Evolutionary conservation across 2,888 invertebrate species (phyloP).

Genomic region (Protula sp.): DNA sequence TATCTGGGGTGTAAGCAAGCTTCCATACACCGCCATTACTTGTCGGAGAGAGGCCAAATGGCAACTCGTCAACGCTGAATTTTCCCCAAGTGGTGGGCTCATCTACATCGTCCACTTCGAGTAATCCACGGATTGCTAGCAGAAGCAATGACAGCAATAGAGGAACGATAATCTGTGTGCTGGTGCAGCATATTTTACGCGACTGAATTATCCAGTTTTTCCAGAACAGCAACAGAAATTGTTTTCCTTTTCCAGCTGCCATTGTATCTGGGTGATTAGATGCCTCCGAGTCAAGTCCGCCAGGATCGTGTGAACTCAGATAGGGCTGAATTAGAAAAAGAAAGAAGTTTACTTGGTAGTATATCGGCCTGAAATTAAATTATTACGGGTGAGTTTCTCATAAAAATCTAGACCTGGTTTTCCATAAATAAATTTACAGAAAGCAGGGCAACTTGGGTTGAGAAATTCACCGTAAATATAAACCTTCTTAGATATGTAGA

Average conservation of each 20-base stretch:
- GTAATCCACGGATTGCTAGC: slow-evolving; percentile 66
- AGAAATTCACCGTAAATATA: too few relatives aligned
- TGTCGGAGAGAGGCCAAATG: not conserved
- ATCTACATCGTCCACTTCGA: slow-evolving; percentile 36
- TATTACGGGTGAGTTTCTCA: too few relatives aligned
- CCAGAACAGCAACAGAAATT: slow-evolving; percentile 72
- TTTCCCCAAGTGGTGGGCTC: slow-evolving; percentile 13
- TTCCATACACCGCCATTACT: not conserved
- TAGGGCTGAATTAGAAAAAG: too few relatives aligned
- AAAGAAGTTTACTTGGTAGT: too few relatives aligned
- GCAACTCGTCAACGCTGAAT: slow-evolving; percentile 6
- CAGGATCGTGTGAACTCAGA: too few relatives aligned
- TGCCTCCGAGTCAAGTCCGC: too few relatives aligned
- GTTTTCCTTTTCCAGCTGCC: slow-evolving; percentile 7
- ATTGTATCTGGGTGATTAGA: not conserved
- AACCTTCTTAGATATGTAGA: too few relatives aligned
- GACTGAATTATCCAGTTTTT: slow-evolving; percentile 76
- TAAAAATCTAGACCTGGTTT: too few relatives aligned
- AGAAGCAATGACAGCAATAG: slow-evolving; percentile 58
- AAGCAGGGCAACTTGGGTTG: too few relatives aligned
- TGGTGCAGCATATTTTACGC: slow-evolving; percentile 66
- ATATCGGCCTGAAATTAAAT: too few relatives aligned
- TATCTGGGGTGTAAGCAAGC: slow-evolving; percentile 18
- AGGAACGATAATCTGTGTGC: slow-evolving; percentile 60
- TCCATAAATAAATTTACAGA: too few relatives aligned